These are phyloP conservation scores for Schizopygopsis pylzovi DNA, from an alignment of 2,797 vertebrate genomes.

Conservation along the genomic window DNA sequence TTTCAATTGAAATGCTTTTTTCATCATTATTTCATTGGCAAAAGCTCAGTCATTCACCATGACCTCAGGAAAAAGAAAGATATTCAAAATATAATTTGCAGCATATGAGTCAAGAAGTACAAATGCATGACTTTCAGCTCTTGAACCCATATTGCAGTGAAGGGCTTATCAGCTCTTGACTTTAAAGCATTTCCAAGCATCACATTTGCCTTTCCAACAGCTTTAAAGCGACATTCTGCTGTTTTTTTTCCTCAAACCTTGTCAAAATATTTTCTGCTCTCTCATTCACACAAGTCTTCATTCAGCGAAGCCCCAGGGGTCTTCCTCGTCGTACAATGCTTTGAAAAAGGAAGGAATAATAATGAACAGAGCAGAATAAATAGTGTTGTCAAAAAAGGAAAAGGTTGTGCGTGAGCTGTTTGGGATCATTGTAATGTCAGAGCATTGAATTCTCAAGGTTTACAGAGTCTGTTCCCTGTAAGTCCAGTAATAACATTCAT, in stretches of 20 bases:
- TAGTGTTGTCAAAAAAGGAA: neutral
- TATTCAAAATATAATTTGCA: too few species aligned
- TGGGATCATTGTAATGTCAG: neutral
- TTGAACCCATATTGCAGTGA: neutral
- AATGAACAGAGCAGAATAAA: conserved; percentile 19
- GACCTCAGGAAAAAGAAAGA: neutral
- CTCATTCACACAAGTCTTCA: neutral
- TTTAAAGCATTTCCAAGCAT: neutral
- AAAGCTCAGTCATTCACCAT: neutral
- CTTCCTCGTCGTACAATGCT: conserved; percentile 2
- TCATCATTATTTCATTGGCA: neutral
- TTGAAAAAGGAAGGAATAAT: conserved; percentile 7
- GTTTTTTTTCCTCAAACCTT: neutral
- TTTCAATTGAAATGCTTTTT: neutral
- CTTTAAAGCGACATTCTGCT: conserved; percentile 12
- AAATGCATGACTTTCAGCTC: neutral
- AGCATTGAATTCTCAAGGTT: neutral
- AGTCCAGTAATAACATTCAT: conserved; percentile 13
- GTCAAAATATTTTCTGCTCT: conserved; percentile 15
- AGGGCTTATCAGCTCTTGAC: neutral
- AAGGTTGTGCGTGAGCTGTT: neutral
- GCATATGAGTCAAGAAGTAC: neutral
- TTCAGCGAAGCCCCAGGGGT: neutral
- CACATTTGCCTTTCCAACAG: neutral
- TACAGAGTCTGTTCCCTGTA: neutral